phyloP scores from a whole-genome alignment of 2,888 invertebrate genomes.

The Rotaria macrura region DNA sequence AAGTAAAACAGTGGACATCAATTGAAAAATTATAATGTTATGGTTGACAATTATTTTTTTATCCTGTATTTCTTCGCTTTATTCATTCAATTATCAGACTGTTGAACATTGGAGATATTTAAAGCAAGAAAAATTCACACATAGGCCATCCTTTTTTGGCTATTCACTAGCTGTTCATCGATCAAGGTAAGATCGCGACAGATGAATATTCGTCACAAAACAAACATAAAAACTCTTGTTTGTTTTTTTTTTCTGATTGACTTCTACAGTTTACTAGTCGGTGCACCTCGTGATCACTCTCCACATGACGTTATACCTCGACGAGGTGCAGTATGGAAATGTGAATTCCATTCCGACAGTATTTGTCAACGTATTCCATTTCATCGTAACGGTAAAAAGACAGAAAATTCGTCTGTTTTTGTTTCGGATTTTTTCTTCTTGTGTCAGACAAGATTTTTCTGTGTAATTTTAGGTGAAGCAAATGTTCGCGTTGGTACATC shows the following conservation, averaged over 20 bases:
- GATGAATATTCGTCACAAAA: too few species aligned
- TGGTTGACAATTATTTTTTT: not conserved
- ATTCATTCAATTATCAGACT: slow-evolving; percentile 6
- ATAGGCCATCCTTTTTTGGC: not conserved
- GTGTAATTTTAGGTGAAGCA: not conserved
- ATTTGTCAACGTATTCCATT: not conserved
- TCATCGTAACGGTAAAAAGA: not conserved
- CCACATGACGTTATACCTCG: not conserved
- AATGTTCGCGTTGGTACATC: not conserved
- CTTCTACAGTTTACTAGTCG: not conserved
- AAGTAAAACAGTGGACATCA: not conserved
- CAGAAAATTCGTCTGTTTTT: not conserved
- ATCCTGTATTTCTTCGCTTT: not conserved
- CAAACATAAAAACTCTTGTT: too few species aligned
- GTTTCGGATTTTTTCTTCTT: too few species aligned
- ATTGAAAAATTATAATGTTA: not conserved
- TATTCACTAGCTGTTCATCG: slow-evolving; percentile 10
- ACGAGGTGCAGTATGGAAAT: not conserved
- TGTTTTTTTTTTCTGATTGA: not conserved
- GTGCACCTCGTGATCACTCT: not conserved
- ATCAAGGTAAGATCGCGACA: not conserved
- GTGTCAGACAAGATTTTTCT: not conserved
- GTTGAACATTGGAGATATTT: slow-evolving; percentile 21
- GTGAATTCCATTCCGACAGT: not conserved
- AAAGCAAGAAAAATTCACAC: not conserved